Base-by-base conservation (phyloP, 2,888 invertebrate species). In the Nomada goodeniana region DNA sequence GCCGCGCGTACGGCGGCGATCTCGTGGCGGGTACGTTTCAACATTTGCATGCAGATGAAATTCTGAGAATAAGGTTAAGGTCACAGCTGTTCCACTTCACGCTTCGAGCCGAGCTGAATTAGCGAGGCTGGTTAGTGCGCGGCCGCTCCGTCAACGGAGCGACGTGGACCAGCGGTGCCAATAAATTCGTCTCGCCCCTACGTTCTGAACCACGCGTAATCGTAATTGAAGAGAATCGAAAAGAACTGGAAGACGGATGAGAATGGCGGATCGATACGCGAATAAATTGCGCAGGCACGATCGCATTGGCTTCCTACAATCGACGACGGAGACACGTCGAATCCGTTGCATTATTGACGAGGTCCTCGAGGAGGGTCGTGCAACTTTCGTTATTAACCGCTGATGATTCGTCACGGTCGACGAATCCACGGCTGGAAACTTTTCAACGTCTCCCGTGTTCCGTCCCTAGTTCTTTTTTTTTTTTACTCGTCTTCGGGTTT, bases 341-440 rank as follows among this genome's bases (percentile, higher is more conserved):
- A 60, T 50, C n/a, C 65, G 60, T 53, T 77, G 68, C 36, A 81
- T 83, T 77, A 81, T 83, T 77, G 68, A 81, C 20, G 23, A 60
- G 55, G 20, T 20, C 7, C 57, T 53, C 23, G 23, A 23, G 20
- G 50, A 61, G 70, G 76, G 63, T 74, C 70, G 47, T 70, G 42
- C 47, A 86, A 85, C 75, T 85, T 86, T 81, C 79, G 71, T 80
- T 79, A 83, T 84, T 84, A 80, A 72, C 67, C 69, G 29, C 73
- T 55, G 73, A 84, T 60, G 63, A 80, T 86, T 80, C 75, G 83
- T 79, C 75, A 50, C 60, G 67, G 73, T 44, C 70, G 76, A 57
- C 71, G 53, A 77, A 67, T 59, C 55, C 53, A n/a, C 75, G 74
- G 69, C 76, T 83, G 79, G 18, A 85, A 86, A 87, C 76, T 87